Conservation (phyloP, 2,888 invertebrate species). For the Elgonia sp. region DNA sequence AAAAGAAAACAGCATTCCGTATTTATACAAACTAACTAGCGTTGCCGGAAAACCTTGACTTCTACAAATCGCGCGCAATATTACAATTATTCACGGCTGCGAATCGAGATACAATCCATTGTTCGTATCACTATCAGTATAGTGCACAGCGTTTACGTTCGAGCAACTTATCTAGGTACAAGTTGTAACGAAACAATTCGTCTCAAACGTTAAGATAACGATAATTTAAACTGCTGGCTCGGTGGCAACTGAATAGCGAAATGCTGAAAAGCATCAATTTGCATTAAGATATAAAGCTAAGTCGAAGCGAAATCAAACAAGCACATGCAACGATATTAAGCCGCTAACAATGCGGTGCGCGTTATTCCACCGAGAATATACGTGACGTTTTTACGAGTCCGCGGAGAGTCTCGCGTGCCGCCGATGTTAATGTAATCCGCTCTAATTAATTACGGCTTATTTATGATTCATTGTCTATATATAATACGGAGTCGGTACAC, state of each 20-base stretch:
- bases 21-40: background rate
- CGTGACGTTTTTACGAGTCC: conserved; percentile 84
- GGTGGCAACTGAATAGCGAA: conserved; percentile 63
- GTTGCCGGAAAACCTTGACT: conserved; percentile 53
- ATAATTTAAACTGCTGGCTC: conserved; percentile 61
- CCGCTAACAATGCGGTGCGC: conserved; percentile 79
- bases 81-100: conserved; percentile 58
- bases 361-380: conserved; percentile 80
- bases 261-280: conserved; percentile 73
- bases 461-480: conserved; percentile 83
- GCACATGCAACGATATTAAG: conserved; percentile 78
- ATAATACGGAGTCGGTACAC: conserved; percentile 45
- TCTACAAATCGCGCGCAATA: conserved; percentile 46
- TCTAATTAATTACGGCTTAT: conserved; percentile 84
- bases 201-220: conserved; percentile 70
- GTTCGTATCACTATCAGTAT: conserved; percentile 53
- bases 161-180: conserved; percentile 55
- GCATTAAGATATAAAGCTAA: conserved; percentile 73
- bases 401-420: conserved; percentile 83
- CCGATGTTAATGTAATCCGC: conserved; percentile 83
- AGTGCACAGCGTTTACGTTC: conserved; percentile 31
- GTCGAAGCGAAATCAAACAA: conserved; percentile 73
- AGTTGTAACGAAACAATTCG: conserved; percentile 71
- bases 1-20: conserved; percentile 4
- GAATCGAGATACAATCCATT: conserved; percentile 56